Conservation (phyloP, 2,797 vertebrate species). For the Podarcis siculus region DNA sequence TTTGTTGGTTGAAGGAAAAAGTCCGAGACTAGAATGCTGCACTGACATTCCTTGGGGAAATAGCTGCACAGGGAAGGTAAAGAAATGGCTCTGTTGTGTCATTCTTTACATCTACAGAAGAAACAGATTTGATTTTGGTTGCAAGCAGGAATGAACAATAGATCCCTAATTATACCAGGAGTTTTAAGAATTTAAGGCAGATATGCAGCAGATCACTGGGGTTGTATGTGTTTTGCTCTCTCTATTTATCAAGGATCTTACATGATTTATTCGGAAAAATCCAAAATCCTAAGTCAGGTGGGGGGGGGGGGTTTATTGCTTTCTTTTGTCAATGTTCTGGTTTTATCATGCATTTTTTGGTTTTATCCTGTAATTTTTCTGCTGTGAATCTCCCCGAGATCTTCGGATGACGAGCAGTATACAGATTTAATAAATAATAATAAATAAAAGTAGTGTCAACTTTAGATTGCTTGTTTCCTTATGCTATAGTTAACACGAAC, state of each 20-base stretch:
- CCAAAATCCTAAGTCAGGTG: no score
- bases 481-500: neutral
- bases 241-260: neutral
- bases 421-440: no score
- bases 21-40: neutral
- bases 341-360: no score
- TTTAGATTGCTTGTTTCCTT: neutral
- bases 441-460: no score
- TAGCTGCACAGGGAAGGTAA: neutral
- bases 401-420: no score
- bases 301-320: no score
- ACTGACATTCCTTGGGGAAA: neutral
- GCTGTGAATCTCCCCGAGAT: no score
- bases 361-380: no score
- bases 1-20: neutral
- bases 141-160: neutral
- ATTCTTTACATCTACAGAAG: neutral
- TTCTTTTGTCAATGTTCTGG: no score
- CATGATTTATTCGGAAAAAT: neutral
- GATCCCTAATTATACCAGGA: no score
- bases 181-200: neutral
- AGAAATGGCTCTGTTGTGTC: neutral
- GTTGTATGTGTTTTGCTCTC: neutral
- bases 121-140: neutral
- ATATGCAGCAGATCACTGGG: neutral